Base-by-base conservation (phyloP, 2,888 invertebrate species). In the Lasioglossum leucozonium region DNA sequence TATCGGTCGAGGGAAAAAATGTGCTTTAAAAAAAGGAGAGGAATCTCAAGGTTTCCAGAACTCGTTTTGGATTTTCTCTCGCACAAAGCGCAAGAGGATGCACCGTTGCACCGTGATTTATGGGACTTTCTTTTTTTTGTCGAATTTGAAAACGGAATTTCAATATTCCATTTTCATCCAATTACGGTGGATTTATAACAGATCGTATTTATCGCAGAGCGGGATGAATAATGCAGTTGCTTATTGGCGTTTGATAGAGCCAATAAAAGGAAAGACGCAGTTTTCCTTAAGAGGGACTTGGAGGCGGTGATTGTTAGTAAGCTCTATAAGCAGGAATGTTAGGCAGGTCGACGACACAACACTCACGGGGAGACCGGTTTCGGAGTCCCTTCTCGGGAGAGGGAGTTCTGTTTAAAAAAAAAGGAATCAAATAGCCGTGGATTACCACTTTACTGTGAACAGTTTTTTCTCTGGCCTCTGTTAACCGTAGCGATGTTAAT, bases 321-420 rank as follows among this genome's bases (percentile, higher is more conserved):
- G 85, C 82, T 42, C 34, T 78, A 85, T 92, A 92, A 91, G 91
- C 89, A 93, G 93, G 94, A 94, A 94, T 94, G 94, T 93, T 92
- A 92, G 93, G 92, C 93, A 91, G 94, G 94, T 94, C 94, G 94
- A 93, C 93, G 94, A 94, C 94, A 94, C 92, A 91, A 89, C 92
- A 93, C 92, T 91, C 91, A 87, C 82, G 67, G 91, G 84, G 62
- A 62, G 94, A 94, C 94, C 94, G 94, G 94, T 94, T 94, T 94
- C 91, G 91, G 92, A 93, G 93, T 93, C 93, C 93, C 94, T 93
- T 93, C 92, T 92, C 91, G 30, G 62, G 62, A 62, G 89, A 88
- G 77, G 75, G 89, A 82, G 88, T 89, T 87, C 89, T 90, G 89
- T 81, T 82, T 81, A 84, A 89, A 88, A 91, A 91, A 62, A 30